phyloP scores from a whole-genome alignment of 2,797 vertebrate species.

The Alcedo atthis region DNA sequence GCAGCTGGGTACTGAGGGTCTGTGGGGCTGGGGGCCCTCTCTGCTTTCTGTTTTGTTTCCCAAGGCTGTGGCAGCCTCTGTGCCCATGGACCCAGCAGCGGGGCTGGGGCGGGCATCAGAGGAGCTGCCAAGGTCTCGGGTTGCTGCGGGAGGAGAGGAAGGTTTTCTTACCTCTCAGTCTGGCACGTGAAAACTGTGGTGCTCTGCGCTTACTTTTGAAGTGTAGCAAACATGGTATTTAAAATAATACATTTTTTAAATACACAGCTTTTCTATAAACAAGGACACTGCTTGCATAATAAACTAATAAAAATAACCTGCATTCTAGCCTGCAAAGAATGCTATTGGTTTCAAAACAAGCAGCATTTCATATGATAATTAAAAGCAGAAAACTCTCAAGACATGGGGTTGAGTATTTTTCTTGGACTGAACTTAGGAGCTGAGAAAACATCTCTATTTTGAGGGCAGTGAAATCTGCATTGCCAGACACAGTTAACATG shows the following conservation, averaged over 20 bases:
- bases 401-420: slow-evolving; percentile 61
- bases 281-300: slow-evolving; percentile 68
- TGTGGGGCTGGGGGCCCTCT: fast-evolving
- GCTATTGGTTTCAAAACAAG: slow-evolving; percentile 67
- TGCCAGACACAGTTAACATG: neutral
- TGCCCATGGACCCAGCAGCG: fast-evolving
- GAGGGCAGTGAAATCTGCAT: slow-evolving; percentile 18
- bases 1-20: neutral
- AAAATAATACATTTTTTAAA: slow-evolving; percentile 42
- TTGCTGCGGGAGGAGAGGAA: fast-evolving
- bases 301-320: slow-evolving; percentile 76
- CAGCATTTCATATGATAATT: slow-evolving; percentile 64
- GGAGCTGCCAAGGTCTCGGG: neutral
- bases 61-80: neutral
- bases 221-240: slow-evolving; percentile 38
- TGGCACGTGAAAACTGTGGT: neutral
- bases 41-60: neutral
- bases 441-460: slow-evolving; percentile 40
- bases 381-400: slow-evolving; percentile 65
- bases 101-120: neutral
- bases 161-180: neutral
- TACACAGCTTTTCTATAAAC: slow-evolving; percentile 57
- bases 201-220: neutral
- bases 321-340: slow-evolving; percentile 69
- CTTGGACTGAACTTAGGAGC: slow-evolving; percentile 33